These are phyloP conservation scores for Forbesichthys papilliferus DNA, from an alignment of 2,113 vertebrate species.

Conservation along the genomic window DNA sequence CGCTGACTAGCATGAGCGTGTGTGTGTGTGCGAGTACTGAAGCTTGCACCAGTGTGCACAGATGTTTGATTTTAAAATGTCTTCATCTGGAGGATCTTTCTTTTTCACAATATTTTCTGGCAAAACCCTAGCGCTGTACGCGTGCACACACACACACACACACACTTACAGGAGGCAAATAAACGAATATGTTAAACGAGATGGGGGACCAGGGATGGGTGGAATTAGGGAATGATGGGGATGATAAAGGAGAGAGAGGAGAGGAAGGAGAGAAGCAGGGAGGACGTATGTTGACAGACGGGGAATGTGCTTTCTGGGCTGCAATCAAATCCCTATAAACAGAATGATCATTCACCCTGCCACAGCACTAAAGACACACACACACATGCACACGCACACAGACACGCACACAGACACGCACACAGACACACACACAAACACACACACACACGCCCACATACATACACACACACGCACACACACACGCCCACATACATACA, in stretches of 20 bases:
- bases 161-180: constrained; percentile 1
- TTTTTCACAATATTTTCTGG: constrained; percentile 52
- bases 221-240: constrained; percentile 34
- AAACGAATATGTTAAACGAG: neutral
- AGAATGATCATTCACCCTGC: constrained; percentile 71
- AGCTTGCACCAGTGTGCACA: neutral
- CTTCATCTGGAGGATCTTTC: constrained; percentile 26
- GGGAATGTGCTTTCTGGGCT: constrained; percentile 59
- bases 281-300: constrained; percentile 44
- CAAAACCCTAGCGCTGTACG: constrained; percentile 54
- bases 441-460: neutral
- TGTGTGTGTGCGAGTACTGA: constrained; percentile 8
- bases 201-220: constrained; percentile 18
- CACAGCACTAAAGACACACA: neutral
- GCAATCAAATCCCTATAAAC: constrained; percentile 75
- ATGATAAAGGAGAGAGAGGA: neutral
- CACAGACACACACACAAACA: neutral
- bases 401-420: neutral
- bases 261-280: constrained; percentile 32
- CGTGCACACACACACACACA: constrained; percentile 15
- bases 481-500: no score
- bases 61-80: constrained; percentile 12
- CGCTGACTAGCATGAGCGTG: constrained; percentile 11
- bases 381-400: no score
- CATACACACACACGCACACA: no score